Conservation (phyloP, 2,113 vertebrate genomes). For the Chloroceryle aenea region DNA sequence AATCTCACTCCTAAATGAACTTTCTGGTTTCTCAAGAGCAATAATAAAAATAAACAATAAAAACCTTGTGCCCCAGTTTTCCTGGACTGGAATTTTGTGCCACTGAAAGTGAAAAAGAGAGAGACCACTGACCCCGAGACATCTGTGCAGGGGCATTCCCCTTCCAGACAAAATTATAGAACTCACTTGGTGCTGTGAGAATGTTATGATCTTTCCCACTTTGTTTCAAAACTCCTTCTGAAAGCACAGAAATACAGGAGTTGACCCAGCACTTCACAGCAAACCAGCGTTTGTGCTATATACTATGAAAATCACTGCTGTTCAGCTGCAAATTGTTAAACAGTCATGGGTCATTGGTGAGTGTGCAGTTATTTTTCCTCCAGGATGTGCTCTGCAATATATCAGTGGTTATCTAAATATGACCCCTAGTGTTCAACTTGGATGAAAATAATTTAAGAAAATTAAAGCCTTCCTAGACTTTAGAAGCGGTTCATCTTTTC, state of each 20-base stretch:
- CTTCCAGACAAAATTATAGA: neutral
- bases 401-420: constrained; percentile 71
- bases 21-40: neutral
- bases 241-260: neutral
- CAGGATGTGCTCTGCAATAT: neutral
- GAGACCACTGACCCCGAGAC: neutral
- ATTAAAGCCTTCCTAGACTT: neutral
- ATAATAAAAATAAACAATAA: too few species aligned
- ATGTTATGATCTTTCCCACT: neutral
- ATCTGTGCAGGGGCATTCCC: neutral
- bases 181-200: neutral
- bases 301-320: neutral
- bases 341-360: neutral
- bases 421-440: constrained; percentile 75
- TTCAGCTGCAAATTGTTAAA: neutral
- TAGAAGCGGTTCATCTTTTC: neutral
- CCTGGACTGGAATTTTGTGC: neutral
- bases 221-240: neutral
- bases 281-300: neutral
- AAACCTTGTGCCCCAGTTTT: neutral
- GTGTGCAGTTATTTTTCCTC: neutral
- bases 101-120: neutral
- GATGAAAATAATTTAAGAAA: constrained; percentile 9
- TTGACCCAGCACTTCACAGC: neutral
- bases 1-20: neutral